Percentiles rank a stretch among this genome's conserved stretches.
phyloP scores from a whole-genome alignment of 2,113 vertebrate genomes.

The Lipotes vexillifer region DNA sequence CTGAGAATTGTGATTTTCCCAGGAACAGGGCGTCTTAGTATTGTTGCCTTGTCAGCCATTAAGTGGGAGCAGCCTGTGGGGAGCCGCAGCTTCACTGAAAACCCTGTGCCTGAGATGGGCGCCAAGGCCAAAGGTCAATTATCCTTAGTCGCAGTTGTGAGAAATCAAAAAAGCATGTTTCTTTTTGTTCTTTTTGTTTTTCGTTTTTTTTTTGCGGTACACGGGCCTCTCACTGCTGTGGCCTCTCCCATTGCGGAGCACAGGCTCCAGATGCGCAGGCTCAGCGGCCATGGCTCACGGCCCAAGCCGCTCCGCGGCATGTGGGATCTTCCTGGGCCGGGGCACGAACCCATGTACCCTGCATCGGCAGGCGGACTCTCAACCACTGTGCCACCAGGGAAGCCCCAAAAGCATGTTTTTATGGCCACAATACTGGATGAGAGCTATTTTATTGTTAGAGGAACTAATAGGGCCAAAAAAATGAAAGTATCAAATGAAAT shows the following conservation, averaged over 20 bases:
- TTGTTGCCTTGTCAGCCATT: background rate
- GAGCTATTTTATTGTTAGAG: background rate
- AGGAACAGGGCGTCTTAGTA: background rate
- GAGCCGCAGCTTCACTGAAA: background rate
- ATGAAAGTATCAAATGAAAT: background rate
- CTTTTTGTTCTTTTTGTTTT: background rate
- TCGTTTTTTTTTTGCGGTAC: too few relatives aligned
- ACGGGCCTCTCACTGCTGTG: too few relatives aligned
- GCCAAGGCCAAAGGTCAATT: background rate
- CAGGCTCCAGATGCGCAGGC: too few relatives aligned
- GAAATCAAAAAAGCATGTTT: background rate
- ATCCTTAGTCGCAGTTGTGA: background rate
- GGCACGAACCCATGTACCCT: too few relatives aligned
- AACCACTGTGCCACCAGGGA: too few relatives aligned
- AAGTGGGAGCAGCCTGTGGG: background rate
- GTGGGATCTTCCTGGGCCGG: too few relatives aligned
- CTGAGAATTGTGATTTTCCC: background rate
- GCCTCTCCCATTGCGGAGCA: too few relatives aligned
- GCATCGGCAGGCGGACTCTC: too few relatives aligned
- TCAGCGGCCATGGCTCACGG: too few relatives aligned
- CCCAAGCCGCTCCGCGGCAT: too few relatives aligned
- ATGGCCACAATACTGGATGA: background rate
- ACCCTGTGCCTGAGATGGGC: background rate
- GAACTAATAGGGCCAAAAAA: background rate
- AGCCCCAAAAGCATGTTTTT: background rate